Conservation (phyloP, 2,888 invertebrate genomes). For the Nemurella pictetii region DNA sequence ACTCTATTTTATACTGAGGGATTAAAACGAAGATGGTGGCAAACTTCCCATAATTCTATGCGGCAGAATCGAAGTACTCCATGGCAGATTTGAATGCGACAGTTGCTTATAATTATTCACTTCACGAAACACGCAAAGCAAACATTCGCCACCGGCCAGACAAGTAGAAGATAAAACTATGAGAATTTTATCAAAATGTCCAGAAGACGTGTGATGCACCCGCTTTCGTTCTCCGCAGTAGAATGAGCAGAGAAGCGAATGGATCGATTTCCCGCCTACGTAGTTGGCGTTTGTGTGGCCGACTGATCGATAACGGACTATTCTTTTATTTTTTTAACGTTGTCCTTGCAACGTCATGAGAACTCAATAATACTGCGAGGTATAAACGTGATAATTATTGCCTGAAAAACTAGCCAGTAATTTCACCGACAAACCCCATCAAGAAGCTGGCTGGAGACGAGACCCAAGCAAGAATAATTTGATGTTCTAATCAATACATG, state of each 20-base stretch:
- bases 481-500: conserved; percentile 33
- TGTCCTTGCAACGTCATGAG: neutral
- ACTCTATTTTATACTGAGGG: conserved; percentile 40
- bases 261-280: conserved; percentile 22
- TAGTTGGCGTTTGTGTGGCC: neutral
- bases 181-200: neutral
- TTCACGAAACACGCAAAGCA: neutral
- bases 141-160: neutral
- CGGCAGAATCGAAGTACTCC: conserved; percentile 40
- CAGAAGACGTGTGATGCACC: neutral
- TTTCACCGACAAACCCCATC: neutral
- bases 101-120: neutral
- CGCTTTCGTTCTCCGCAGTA: neutral
- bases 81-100: conserved; percentile 1
- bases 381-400: neutral
- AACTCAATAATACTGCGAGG: neutral
- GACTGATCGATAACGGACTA: conserved; percentile 9
- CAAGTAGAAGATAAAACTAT: neutral
- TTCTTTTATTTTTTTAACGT: neutral
- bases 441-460: neutral
- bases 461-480: neutral
- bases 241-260: neutral
- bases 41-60: conserved; percentile 43
- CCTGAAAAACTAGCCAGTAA: neutral
- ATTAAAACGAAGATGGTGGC: conserved; percentile 44